Evolutionary conservation across 2,113 vertebrate species (phyloP).

Genomic region (Amazona vittata): DNA sequence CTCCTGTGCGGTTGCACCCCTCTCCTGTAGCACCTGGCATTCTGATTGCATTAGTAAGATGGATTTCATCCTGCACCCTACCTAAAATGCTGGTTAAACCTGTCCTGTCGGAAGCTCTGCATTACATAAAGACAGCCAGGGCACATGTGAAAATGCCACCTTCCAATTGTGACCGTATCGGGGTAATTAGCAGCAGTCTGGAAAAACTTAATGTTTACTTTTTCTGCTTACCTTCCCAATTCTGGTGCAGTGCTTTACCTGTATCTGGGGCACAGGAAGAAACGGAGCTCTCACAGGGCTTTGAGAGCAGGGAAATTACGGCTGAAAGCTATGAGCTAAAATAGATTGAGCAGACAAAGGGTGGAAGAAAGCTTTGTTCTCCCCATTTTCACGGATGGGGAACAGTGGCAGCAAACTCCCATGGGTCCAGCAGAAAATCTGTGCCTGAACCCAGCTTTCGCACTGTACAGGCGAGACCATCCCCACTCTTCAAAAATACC

Average conservation of each 20-base stretch:
- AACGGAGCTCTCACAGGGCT: constrained; percentile 51
- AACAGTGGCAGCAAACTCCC: constrained; percentile 13
- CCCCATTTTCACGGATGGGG: constrained; percentile 24
- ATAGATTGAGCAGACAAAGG: constrained; percentile 51
- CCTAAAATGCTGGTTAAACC: constrained; percentile 61
- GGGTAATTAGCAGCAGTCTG: constrained; percentile 14
- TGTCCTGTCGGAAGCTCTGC: constrained; percentile 34
- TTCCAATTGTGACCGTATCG: background rate
- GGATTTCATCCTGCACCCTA: constrained; percentile 53
- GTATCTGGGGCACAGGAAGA: constrained; percentile 59
- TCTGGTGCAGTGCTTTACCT: background rate
- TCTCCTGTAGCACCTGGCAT: constrained; percentile 10
- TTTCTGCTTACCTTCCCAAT: background rate
- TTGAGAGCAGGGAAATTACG: constrained; percentile 27
- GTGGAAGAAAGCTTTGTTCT: constrained; percentile 63
- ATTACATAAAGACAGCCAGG: constrained; percentile 33
- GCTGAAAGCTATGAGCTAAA: constrained; percentile 22
- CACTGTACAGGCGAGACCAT: fast-evolving
- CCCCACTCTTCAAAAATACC: background rate
- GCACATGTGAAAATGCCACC: constrained; percentile 52
- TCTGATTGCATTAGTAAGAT: constrained; percentile 59
- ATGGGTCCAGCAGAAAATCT: background rate
- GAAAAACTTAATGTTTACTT: background rate
- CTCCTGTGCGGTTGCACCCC: background rate
- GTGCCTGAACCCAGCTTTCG: background rate